Evolutionary conservation across 2,888 invertebrate genomes (phyloP).

Genomic region (Heliconius erato): DNA sequence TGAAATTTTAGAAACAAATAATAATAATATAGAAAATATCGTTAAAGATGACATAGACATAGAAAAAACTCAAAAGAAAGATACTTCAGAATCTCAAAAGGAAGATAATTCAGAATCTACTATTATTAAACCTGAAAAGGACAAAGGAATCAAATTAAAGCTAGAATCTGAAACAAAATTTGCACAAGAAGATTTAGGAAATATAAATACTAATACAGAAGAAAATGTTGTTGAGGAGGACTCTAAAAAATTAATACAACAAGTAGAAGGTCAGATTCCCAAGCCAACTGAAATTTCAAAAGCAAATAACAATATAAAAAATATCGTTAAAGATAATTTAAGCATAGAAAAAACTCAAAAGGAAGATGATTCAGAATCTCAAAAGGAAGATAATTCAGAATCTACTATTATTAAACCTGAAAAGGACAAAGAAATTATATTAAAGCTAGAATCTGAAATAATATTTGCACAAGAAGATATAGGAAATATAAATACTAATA

Average conservation of each 20-base stretch:
- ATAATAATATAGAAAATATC: background rate
- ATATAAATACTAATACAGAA: background rate
- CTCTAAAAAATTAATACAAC: background rate
- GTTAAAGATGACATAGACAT: background rate
- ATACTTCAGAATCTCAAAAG: background rate
- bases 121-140: too few species aligned
- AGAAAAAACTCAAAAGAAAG: background rate
- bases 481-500: background rate
- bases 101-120: background rate
- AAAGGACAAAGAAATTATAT: background rate
- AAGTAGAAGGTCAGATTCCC: background rate
- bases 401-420: background rate
- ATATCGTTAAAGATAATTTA: background rate
- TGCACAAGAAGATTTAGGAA: background rate
- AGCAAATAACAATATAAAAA: background rate
- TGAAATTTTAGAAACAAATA: background rate
- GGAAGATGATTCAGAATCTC: background rate
- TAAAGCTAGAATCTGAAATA: background rate
- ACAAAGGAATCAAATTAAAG: background rate
- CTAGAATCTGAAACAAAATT: background rate
- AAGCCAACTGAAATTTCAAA: background rate
- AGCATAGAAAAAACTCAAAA: background rate
- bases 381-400: background rate
- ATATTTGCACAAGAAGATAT: background rate
- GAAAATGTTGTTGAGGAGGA: background rate